A percentile compares a stretch with the other conserved stretches of the same genome.
Evolutionary conservation across 2,797 vertebrate species (phyloP).

Genomic region (Dipus sagitta): DNA sequence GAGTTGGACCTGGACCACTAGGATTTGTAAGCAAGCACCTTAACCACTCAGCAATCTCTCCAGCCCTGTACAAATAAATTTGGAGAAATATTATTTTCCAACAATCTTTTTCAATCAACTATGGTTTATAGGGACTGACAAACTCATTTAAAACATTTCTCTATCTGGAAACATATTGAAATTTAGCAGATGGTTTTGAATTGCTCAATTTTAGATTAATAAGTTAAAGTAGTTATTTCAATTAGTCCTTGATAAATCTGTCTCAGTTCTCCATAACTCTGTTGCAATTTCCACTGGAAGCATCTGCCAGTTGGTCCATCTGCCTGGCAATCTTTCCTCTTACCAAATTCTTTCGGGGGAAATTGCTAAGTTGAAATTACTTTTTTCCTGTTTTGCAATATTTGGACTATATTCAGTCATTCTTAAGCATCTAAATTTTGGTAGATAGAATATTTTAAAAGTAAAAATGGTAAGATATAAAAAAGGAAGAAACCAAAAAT

Average conservation of each 20-base stretch:
- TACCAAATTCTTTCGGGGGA: slow-evolving; percentile 68
- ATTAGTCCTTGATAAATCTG: slow-evolving; percentile 70
- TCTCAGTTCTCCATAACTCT: slow-evolving; percentile 73
- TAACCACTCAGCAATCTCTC: too few species aligned
- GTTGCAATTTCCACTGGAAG: slow-evolving; percentile 70
- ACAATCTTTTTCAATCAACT: not conserved
- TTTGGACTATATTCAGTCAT: slow-evolving; percentile 43
- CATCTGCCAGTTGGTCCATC: slow-evolving; percentile 25
- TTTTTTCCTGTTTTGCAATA: slow-evolving; percentile 74
- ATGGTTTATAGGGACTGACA: slow-evolving; percentile 18
- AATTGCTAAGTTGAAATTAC: slow-evolving; percentile 68
- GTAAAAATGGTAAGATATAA: not conserved
- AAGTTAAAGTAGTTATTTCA: slow-evolving; percentile 51
- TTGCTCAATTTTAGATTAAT: slow-evolving; percentile 41
- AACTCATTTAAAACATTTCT: not conserved
- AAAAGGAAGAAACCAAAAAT: not conserved
- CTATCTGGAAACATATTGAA: not conserved
- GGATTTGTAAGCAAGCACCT: too few species aligned
- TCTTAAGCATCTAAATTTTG: slow-evolving; percentile 26
- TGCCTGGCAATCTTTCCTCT: slow-evolving; percentile 42
- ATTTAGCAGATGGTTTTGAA: slow-evolving; percentile 1
- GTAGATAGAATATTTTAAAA: not conserved
- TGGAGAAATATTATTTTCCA: not conserved
- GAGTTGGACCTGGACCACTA: too few species aligned
- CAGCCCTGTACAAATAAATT: not conserved